phyloP scores from a whole-genome alignment of 2,888 invertebrate species.

The Drosophila prolongata region DNA sequence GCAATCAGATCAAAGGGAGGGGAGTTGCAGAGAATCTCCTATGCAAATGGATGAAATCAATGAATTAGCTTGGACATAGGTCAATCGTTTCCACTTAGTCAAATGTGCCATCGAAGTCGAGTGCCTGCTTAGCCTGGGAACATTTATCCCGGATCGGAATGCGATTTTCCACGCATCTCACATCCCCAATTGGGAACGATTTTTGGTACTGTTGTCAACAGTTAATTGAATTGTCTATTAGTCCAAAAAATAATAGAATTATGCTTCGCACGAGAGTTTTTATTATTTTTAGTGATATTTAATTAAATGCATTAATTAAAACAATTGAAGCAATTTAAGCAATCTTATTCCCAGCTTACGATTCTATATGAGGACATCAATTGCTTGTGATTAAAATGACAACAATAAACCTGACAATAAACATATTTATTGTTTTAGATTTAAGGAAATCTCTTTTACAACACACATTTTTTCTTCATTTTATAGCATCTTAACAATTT shows the following conservation, averaged over 20 bases:
- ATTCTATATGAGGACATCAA: too few species aligned
- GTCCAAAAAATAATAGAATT: not conserved
- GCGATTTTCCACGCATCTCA: slow-evolving; percentile 12
- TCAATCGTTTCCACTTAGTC: slow-evolving; percentile 74
- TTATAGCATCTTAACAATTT: too few species aligned
- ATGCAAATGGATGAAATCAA: slow-evolving; percentile 66
- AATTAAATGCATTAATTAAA: too few species aligned
- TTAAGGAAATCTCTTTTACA: too few species aligned
- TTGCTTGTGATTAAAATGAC: too few species aligned
- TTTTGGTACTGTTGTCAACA: not conserved
- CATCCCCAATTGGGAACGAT: not conserved
- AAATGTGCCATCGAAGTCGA: slow-evolving; percentile 40
- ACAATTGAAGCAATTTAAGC: too few species aligned
- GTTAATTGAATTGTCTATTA: not conserved
- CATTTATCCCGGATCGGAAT: not conserved
- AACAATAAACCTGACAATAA: too few species aligned
- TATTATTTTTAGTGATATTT: not conserved
- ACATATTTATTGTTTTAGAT: too few species aligned
- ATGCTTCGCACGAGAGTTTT: not conserved
- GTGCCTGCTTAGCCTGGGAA: slow-evolving; percentile 60
- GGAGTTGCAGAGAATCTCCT: slow-evolving; percentile 14
- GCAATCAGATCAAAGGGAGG: slow-evolving; percentile 44
- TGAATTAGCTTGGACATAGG: slow-evolving; percentile 73
- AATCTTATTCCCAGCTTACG: too few species aligned
- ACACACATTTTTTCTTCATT: not conserved